Evolutionary conservation across 30 jellyfish, hydroid and myxozoan genomes (phyloP), one percentile per base, ranked within the genome.

Genomic region (Nemopilema nomurai): DNA sequence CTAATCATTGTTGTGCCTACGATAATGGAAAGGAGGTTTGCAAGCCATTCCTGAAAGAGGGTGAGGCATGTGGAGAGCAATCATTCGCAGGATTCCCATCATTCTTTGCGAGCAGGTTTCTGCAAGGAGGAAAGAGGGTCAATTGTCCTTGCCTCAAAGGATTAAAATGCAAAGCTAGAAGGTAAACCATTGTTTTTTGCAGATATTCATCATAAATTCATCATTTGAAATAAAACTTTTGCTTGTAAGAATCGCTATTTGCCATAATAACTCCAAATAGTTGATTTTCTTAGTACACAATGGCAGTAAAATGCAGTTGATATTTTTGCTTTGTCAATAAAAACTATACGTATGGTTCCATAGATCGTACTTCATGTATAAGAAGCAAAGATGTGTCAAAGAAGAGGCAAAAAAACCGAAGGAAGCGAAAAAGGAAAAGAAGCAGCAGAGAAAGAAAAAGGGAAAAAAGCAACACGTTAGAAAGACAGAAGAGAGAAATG

Each of bases 1-100:
- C 70, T 22, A 82, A 82, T 76, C 90, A 82, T 20, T 82, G 90
- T 49, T 82, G 90, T 82, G 90, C 90, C 19, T 82, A 22, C 53
- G 84, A 69, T 29, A 62, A 82, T 19, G 90, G 90, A 52, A 57
- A 49, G 16, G 90, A 82, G 32, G 77, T 82, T 30, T 82, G 90
- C 69, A 82, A 70, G 32, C 84, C 90, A 17, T 82, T 19, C 28
- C 51, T 82, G 62, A 33, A 50, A 49, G 77, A 69, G 28, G 90
- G 90, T 1, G 90, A 82, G 7, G 84, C 8, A 18, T 82, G 90
- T 63, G 90, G 88, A 0, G 88, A 74, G 9, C 78, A 67, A 17
- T 32, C 63, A 8, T 69, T 31, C 41, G 62, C 90, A 20, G 57
- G 90, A 32, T 82, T 82, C 70, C 90, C 90, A 22, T 82, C 90